These are phyloP conservation scores for Prorops nasuta DNA, from an alignment of 1,140 invertebrate genomes.

Conservation along the genomic window DNA sequence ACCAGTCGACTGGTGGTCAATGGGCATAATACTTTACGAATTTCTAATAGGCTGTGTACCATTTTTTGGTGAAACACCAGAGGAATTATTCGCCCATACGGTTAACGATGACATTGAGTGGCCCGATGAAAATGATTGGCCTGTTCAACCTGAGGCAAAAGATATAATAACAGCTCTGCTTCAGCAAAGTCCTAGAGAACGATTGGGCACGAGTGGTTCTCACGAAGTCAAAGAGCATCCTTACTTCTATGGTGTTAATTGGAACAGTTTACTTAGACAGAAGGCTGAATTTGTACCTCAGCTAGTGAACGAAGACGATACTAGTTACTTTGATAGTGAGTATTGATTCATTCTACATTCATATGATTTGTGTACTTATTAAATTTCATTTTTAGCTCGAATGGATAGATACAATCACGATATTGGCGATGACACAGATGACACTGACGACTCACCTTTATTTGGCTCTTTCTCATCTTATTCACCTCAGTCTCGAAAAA, in stretches of 20 bases:
- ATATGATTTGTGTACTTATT: neutral
- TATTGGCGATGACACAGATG: slow-evolving; percentile 84
- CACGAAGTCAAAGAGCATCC: slow-evolving; percentile 95
- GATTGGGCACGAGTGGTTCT: slow-evolving; percentile 90
- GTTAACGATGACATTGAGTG: slow-evolving; percentile 98
- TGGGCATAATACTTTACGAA: slow-evolving; percentile 98
- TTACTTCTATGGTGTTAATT: slow-evolving; percentile 92
- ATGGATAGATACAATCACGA: slow-evolving; percentile 94
- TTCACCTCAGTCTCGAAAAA: slow-evolving; percentile 84
- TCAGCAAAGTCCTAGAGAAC: slow-evolving; percentile 89
- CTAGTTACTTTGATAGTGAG: slow-evolving; percentile 97
- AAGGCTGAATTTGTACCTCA: slow-evolving; percentile 99
- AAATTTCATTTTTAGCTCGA: slow-evolving; percentile 64
- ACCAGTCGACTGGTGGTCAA: slow-evolving; percentile 99
- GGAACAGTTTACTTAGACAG: slow-evolving; percentile 92
- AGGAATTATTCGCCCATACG: slow-evolving; percentile 97
- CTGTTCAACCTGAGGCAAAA: slow-evolving; percentile 84
- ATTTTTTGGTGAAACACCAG: slow-evolving; percentile 97
- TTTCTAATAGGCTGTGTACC: slow-evolving; percentile 98
- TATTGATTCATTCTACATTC: slow-evolving; percentile 11
- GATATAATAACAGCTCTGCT: slow-evolving; percentile 89
- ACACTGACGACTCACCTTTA: slow-evolving; percentile 79
- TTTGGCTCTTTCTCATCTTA: slow-evolving; percentile 93
- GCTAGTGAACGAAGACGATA: slow-evolving; percentile 96
- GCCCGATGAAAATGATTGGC: slow-evolving; percentile 91